phyloP scores from a whole-genome alignment of 2,888 invertebrate species.

The Plagodis dolabraria region DNA sequence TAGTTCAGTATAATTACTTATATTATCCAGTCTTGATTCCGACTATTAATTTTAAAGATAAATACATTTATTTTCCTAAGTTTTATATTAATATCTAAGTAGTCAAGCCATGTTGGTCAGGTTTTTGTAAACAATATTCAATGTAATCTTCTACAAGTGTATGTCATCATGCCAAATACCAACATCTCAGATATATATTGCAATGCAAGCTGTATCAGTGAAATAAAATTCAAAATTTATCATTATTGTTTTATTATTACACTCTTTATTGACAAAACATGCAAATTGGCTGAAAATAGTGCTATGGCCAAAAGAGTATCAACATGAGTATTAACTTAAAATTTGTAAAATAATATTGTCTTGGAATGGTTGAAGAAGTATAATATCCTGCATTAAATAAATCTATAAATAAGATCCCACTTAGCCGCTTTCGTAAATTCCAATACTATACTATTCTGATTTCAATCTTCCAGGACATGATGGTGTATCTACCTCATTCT shows the following conservation, averaged over 20 bases:
- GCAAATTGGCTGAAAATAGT: no score
- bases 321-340: no score
- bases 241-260: conserved; percentile 27
- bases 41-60: conserved; percentile 35
- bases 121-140: neutral
- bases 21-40: conserved; percentile 25
- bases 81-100: conserved; percentile 3
- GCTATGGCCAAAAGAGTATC: no score
- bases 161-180: conserved; percentile 2
- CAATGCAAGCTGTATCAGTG: conserved; percentile 16
- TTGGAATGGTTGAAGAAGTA: no score
- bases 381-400: no score
- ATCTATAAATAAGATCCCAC: no score
- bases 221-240: conserved; percentile 30
- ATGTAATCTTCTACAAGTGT: neutral
- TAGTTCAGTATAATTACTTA: conserved; percentile 4
- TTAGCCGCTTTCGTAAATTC: no score
- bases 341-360: no score
- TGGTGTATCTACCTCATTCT: conserved; percentile 13
- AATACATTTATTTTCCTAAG: conserved; percentile 22
- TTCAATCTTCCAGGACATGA: conserved; percentile 28
- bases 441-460: conserved; percentile 18
- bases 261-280: no score
- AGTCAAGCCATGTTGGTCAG: neutral
- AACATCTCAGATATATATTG: conserved; percentile 1